Evolutionary conservation across 1,140 invertebrate species (phyloP), one percentile per base, ranked within the genome.

Genomic region (Intoshia linei): DNA sequence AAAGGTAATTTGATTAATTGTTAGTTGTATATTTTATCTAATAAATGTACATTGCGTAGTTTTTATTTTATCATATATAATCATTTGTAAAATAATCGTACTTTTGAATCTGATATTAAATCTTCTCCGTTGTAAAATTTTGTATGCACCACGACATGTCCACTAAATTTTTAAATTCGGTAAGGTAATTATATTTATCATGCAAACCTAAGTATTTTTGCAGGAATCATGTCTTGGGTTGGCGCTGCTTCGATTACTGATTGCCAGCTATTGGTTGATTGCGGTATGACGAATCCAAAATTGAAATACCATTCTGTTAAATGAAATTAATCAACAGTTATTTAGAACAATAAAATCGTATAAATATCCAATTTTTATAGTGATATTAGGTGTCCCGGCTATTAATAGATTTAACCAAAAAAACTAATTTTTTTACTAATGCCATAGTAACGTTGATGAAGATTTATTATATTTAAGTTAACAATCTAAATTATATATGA

Each of bases 161-260:
- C 87, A 65, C 79, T 90, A 65, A 70, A 70, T 37, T n/a, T 31
- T 15, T 31, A 13, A 34, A 32, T 13, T 4, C 14, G 7, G 10
- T 10, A 7, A 10, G 10, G 7, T 38, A 38, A 7, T 33, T 10
- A 31, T 31, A 29, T 29, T 22, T 4, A n/a, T 38, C 4, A 36
- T 34, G 30, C 4, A 61, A 65, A 76, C 73, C 81, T 93, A 43
- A 95, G 63, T 42, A 93, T 68, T 60, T 76, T 79, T 2, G 84
- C 81, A 29, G 90, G 84, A 77, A 98, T 90, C 84, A 98, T 98
- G 62, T 95, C 79, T 41, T 75, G 84, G 59, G 95, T 84, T 3
- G 87, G 84, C 1, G 90, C 87, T 24, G 87, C 83, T 63, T 93
- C 79, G 45, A 95, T 87, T 15, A 81, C 63, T 39, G 74, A 84